Evolutionary conservation across 2,797 vertebrate species (phyloP), one percentile per base, ranked within the genome.

Genomic region (Poliocrania exsul): DNA sequence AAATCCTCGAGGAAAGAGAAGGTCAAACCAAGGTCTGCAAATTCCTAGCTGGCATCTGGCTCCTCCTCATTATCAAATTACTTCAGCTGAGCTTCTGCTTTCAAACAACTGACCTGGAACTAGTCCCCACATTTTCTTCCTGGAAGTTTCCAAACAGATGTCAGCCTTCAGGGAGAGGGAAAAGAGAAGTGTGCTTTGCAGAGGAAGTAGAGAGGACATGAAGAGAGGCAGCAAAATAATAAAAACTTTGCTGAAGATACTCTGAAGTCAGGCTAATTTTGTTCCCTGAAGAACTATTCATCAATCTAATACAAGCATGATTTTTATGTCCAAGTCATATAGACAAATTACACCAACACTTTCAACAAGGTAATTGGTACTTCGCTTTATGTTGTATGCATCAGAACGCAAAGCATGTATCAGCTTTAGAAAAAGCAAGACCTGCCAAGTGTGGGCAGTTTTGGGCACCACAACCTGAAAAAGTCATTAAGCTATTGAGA

Each of bases 51-150:
- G 54, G 84, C 73, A 93, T 91, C 47, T 92, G 79, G 74, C 88
- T 91, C 88, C 88, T 92, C 92, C 86, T 97, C 79, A 47, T 79
- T 95, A 93, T 81, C 75, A 58, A 25, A 28, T 91, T 92, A 89
- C 86, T 91, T 92, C 65, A 92, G 74, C 74, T 35, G 26, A 90
- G 81, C 49, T 91, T 75, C 56, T 92, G 73, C 82, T 96, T 93
- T 92, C 82, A 75, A 92, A 88, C 10, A 84, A 85, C 49, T 78
- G 82, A 95, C 75, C 80, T 91, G 85, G 58, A 90, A 92, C 65
- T 53, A 92, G 53, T 69, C 47, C 8, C 37, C 58, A 66, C 66
- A 70, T 88, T 92, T 86, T 95, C 96, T 88, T 95, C 93, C 84
- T 49, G 90, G 70, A 96, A 94, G 82, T 86, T 88, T 91, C 65